Percentiles rank a stretch among this genome's conserved stretches.
These are phyloP conservation scores for Apteryx owenii DNA, from an alignment of 2,113 vertebrate species.

Conservation along the genomic window DNA sequence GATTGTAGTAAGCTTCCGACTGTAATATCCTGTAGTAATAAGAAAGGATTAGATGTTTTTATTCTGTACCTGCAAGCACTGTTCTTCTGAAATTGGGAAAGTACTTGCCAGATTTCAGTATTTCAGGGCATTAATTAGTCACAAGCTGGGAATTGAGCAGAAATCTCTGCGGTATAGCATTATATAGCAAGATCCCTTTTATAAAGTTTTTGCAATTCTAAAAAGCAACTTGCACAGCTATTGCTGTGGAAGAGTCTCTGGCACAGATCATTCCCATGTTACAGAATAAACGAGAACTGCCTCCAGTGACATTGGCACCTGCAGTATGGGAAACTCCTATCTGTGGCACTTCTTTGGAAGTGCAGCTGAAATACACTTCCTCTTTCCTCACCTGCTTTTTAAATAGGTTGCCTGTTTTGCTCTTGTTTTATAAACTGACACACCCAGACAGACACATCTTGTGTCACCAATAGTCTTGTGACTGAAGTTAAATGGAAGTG, in stretches of 20 bases:
- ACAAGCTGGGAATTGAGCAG: neutral
- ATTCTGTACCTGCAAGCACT: neutral
- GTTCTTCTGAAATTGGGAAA: neutral
- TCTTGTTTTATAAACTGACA: neutral
- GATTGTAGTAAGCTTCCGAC: neutral
- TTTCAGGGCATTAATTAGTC: neutral
- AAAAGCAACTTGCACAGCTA: neutral
- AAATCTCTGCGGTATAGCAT: neutral
- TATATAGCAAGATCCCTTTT: neutral
- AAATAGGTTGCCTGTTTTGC: neutral
- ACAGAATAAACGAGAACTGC: neutral
- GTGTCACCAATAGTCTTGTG: neutral
- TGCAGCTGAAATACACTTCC: neutral
- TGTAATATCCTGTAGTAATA: too few species aligned
- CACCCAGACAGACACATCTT: neutral
- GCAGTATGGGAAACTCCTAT: neutral
- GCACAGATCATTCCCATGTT: neutral
- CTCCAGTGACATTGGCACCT: neutral
- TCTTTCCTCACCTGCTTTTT: neutral
- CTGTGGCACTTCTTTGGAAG: neutral
- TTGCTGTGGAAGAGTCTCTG: neutral
- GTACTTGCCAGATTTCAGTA: neutral
- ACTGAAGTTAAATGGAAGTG: neutral
- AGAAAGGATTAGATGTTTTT: neutral
- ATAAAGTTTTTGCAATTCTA: neutral